These are phyloP conservation scores for Orycteropus afer DNA, from an alignment of 2,113 vertebrate genomes.

Conservation along the genomic window DNA sequence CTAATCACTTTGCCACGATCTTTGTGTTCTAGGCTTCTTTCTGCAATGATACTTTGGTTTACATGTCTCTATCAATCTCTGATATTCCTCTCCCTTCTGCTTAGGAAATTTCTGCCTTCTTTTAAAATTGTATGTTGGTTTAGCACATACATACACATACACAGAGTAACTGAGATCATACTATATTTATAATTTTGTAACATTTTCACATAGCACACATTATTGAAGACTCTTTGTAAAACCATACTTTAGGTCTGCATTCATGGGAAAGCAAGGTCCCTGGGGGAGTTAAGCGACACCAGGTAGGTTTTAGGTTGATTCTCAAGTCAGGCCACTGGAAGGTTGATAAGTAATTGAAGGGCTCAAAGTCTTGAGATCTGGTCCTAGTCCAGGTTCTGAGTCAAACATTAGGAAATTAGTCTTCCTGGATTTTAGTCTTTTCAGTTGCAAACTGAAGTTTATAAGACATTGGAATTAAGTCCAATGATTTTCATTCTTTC, in stretches of 20 bases:
- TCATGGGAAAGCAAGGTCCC: background rate
- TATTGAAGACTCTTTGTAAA: background rate
- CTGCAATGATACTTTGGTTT: background rate
- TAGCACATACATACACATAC: background rate
- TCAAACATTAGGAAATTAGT: background rate
- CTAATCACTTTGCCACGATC: background rate
- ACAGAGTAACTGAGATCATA: background rate
- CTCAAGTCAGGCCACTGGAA: background rate
- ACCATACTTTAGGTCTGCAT: background rate
- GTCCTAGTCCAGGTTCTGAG: background rate
- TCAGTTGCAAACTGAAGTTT: background rate
- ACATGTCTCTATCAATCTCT: background rate
- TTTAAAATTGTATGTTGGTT: background rate
- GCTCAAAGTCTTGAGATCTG: background rate
- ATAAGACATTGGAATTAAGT: no score
- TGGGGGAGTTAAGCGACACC: background rate
- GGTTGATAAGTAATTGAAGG: background rate
- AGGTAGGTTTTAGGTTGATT: background rate
- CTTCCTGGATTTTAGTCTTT: background rate
- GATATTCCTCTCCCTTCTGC: background rate
- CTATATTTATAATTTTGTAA: background rate
- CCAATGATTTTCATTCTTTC: background rate
- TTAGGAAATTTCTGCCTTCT: constrained; percentile 1
- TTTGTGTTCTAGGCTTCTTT: background rate
- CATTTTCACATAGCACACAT: background rate